Percentiles rank a stretch among this genome's conserved stretches.
These are phyloP conservation scores for Pinna nobilis DNA, from an alignment of 1,140 invertebrate species.

Conservation along the genomic window DNA sequence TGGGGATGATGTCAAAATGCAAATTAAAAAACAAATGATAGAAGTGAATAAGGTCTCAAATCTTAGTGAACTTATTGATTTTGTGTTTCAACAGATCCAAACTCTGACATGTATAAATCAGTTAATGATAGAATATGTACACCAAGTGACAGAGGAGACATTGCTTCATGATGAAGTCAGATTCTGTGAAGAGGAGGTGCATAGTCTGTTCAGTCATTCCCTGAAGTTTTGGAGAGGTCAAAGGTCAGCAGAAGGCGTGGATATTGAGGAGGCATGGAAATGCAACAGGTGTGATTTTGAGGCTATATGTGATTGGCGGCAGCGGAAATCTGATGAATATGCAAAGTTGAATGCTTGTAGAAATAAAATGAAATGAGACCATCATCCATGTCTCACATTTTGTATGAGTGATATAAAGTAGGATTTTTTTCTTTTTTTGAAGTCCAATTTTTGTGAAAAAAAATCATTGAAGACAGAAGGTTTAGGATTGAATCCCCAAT, in stretches of 20 bases:
- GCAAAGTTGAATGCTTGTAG: too few relatives aligned
- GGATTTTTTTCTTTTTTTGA: too few relatives aligned
- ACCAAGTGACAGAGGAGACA: conserved; percentile 54
- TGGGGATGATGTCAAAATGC: conserved; percentile 46
- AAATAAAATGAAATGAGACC: too few relatives aligned
- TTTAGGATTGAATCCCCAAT: too few relatives aligned
- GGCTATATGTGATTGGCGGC: conserved; percentile 64
- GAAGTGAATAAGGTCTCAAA: conserved; percentile 29
- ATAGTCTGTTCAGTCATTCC: conserved; percentile 41
- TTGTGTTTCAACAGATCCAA: conserved; percentile 51
- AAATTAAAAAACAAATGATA: conserved; percentile 31
- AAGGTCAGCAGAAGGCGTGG: conserved; percentile 57
- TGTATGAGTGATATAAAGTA: too few relatives aligned
- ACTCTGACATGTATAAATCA: conserved; percentile 59
- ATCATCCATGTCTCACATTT: too few relatives aligned
- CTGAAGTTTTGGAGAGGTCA: conserved; percentile 64
- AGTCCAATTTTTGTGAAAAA: too few relatives aligned
- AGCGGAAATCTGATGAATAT: conserved; percentile 55
- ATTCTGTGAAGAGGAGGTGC: conserved; percentile 54
- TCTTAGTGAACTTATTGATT: conserved; percentile 52
- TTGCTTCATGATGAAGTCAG: conserved; percentile 42
- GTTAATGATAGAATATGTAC: conserved; percentile 59
- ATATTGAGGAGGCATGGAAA: conserved; percentile 70
- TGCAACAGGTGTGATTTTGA: conserved; percentile 66
- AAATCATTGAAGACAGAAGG: too few relatives aligned